Base-by-base conservation (phyloP, 2,888 invertebrate species). In the Bembecia ichneumoniformis region DNA sequence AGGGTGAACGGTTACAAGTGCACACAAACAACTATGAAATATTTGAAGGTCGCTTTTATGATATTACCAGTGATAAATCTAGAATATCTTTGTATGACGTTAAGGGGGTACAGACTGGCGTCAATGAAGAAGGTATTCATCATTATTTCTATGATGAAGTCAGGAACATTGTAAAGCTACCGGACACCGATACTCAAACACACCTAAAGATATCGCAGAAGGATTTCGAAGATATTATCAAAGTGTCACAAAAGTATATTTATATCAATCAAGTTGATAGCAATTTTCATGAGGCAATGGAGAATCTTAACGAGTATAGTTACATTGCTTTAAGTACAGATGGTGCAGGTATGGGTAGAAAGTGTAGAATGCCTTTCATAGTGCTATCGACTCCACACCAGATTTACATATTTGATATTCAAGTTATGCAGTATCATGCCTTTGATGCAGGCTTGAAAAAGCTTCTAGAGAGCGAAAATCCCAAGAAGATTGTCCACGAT, bases 401-500 rank as follows among this genome's bases (percentile, higher is more conserved):
- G 55, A 86, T 88, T 35, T 88, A 84, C 56, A 84, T 88, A 50
- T 88, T 88, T 71, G 88, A 88, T 56, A 81, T 71, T 47, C 81
- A 88, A 70, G 83, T 78, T 4, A 81, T 87, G 78, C 84, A 86
- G 54, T 75, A 75, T 57, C 80, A 78, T 66, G 87, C 80, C 16
- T 88, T 88, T 73, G 81, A 84, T 60, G 77, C 74, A 52, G 89
- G 89, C 2, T 63, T 91, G 4, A 82, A 78, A 55, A 71, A 81
- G 45, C 57, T 89, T 3, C 69, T 89, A 48, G 82, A 87, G 60
- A 74, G 76, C 70, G 77, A 77, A 35, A 63, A 58, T 47, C 81
- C 88, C 28, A 81, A 87, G 50, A 89, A 91, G 74, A 88, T 91
- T 56, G 77, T 90, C 34, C 90, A 91, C 75, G 89, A 91, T 62